Evolutionary conservation across 2,797 vertebrate species (phyloP).

Genomic region (Oryzias sinensis): DNA sequence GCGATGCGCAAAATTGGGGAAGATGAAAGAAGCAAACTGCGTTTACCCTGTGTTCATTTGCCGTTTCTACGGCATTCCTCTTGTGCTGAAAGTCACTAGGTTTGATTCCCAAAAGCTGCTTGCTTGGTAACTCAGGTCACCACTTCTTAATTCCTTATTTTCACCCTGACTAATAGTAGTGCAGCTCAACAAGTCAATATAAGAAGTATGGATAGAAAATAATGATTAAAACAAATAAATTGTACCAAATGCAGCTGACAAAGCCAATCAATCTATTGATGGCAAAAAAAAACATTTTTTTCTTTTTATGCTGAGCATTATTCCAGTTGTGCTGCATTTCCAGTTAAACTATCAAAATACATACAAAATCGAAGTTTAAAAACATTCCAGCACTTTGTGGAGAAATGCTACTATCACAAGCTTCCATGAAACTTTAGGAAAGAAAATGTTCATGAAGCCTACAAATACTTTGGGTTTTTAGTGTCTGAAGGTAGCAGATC

Average conservation of each 20-base stretch:
- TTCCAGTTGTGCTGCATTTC: constrained; percentile 22
- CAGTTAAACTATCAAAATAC: constrained; percentile 44
- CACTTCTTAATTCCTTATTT: constrained; percentile 60
- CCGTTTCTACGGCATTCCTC: constrained; percentile 53
- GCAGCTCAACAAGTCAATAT: constrained; percentile 57
- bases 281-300: not conserved
- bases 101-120: constrained; percentile 61
- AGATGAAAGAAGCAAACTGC: constrained; percentile 34
- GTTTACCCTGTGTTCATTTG: constrained; percentile 67
- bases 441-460: too few relatives aligned
- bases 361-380: constrained; percentile 11
- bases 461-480: constrained; percentile 8
- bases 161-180: constrained; percentile 36
- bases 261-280: constrained; percentile 27
- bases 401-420: constrained; percentile 17
- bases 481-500: constrained; percentile 28
- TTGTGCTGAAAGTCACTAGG: constrained; percentile 48
- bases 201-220: constrained; percentile 37
- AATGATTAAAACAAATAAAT: constrained; percentile 34
- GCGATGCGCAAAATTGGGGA: constrained; percentile 53
- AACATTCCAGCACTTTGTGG: constrained; percentile 24
- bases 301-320: too few relatives aligned
- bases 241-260: constrained; percentile 48
- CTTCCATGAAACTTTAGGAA: not conserved
- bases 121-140: constrained; percentile 48